Evolutionary conservation across 2,797 vertebrate species (phyloP).

Genomic region (Phoebastria nigripes): DNA sequence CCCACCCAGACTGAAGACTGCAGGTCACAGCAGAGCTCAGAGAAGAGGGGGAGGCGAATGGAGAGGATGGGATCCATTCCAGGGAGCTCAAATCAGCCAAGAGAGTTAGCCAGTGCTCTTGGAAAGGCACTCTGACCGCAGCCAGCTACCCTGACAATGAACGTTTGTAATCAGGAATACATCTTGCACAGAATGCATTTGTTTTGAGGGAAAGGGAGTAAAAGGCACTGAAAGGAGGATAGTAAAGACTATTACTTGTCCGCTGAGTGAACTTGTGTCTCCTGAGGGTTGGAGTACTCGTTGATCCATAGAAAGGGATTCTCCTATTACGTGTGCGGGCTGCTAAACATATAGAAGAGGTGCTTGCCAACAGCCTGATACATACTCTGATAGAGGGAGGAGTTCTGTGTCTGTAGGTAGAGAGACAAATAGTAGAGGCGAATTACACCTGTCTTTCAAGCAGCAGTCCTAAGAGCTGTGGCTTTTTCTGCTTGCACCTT

Average conservation of each 20-base stretch:
- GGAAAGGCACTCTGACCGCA: not conserved
- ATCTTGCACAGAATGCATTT: not conserved
- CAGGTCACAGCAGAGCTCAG: not conserved
- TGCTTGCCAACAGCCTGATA: not conserved
- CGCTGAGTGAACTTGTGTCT: not conserved
- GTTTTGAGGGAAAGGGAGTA: not conserved
- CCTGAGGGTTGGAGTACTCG: not conserved
- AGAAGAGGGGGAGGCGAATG: not conserved
- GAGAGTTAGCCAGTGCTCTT: not conserved
- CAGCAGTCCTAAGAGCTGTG: slow-evolving; percentile 16
- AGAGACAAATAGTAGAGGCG: slow-evolving; percentile 33
- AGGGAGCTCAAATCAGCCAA: not conserved
- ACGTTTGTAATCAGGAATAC: not conserved
- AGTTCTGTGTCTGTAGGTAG: not conserved
- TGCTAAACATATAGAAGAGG: not conserved
- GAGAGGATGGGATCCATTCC: not conserved
- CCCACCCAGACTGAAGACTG: not conserved
- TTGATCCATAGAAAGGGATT: not conserved
- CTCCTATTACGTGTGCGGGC: not conserved
- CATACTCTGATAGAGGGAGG: not conserved
- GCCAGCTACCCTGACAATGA: not conserved
- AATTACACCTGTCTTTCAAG: slow-evolving; percentile 4
- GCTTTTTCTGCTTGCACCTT: slow-evolving; percentile 17
- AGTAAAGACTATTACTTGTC: not conserved
- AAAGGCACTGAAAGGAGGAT: not conserved